A percentile compares a stretch with the other conserved stretches of the same genome.
Conservation (phyloP, 2,113 vertebrate species). For the Gobius niger region DNA sequence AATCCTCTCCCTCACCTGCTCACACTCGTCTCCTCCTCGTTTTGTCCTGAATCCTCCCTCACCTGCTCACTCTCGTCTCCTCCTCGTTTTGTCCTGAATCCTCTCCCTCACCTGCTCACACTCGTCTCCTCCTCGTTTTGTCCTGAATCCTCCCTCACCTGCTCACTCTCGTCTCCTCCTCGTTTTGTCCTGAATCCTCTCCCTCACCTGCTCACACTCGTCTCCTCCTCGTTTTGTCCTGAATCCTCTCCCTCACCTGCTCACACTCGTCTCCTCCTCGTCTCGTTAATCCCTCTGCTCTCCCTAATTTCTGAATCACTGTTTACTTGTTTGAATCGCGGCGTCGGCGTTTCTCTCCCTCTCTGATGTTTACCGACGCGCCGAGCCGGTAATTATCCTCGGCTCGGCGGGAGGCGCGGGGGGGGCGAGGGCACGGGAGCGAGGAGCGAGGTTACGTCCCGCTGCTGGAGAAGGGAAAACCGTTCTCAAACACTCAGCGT, state of each 20-base stretch:
- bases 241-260: too few relatives aligned
- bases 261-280: not conserved
- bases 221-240: not conserved
- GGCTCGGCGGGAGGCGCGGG: not conserved
- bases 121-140: not conserved
- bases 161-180: not conserved
- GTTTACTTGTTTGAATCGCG: not conserved
- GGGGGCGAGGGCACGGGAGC: too few relatives aligned
- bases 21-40: not conserved
- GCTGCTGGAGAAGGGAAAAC: not conserved
- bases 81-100: not conserved
- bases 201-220: not conserved
- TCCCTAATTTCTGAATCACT: not conserved
- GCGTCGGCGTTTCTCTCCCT: not conserved
- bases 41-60: too few relatives aligned
- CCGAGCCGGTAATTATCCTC: not conserved
- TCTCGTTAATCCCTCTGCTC: not conserved
- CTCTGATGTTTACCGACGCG: not conserved
- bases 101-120: not conserved
- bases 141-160: too few relatives aligned
- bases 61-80: too few relatives aligned
- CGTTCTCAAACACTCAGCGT: not conserved
- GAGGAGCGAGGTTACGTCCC: not conserved
- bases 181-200: not conserved
- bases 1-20: not conserved